These are phyloP conservation scores for Sciurus niger DNA, from an alignment of 2,113 vertebrate genomes.

Conservation along the genomic window DNA sequence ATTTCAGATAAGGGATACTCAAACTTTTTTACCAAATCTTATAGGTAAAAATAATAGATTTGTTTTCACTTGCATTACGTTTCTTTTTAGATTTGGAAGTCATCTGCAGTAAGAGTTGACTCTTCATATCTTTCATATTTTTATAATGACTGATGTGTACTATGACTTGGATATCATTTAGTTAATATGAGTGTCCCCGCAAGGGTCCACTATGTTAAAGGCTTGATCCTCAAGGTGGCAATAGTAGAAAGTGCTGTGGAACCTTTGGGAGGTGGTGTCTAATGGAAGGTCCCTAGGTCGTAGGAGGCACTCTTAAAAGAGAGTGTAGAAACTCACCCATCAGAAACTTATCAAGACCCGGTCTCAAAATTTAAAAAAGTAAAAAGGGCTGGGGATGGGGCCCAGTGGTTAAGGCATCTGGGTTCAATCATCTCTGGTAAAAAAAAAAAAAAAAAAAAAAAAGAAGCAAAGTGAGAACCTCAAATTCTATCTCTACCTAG, in stretches of 20 bases:
- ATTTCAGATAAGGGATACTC: too few species aligned
- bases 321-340: not conserved
- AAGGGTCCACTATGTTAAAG: not conserved
- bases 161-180: not conserved
- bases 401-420: too few species aligned
- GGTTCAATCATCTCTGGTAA: too few species aligned
- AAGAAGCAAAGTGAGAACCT: not conserved
- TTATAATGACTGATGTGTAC: not conserved
- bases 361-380: too few species aligned
- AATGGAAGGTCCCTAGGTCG: not conserved
- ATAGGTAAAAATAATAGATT: not conserved
- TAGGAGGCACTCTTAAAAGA: not conserved
- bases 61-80: not conserved
- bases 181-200: not conserved
- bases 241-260: not conserved
- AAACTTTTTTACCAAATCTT: not conserved
- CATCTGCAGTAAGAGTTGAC: conserved; percentile 15
- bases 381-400: too few species aligned
- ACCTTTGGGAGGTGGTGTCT: not conserved
- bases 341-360: too few species aligned
- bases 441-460: too few species aligned
- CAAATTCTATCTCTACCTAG: not conserved
- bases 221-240: too few species aligned
- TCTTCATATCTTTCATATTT: conserved; percentile 3
- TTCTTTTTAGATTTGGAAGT: conserved; percentile 8